Base-by-base conservation (phyloP, 2,888 invertebrate species). In the Drosophila anomelani region DNA sequence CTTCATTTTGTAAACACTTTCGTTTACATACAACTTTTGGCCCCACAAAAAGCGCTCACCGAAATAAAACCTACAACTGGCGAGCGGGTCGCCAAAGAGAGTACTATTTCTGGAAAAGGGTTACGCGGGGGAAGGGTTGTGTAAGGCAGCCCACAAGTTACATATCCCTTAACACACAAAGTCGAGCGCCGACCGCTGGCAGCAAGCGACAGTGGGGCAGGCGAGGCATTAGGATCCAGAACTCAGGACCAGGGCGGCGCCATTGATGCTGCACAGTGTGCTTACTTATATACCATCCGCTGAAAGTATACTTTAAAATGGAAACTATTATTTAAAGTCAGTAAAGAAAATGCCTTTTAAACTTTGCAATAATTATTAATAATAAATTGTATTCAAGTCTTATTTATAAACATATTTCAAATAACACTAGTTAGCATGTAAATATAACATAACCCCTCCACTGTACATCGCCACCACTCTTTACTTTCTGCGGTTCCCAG, bases 1-100 rank as follows among this genome's bases (percentile, higher is more conserved):
- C 90, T 86, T 86, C 85, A 86, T 86, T 86, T 88, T 86, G 85
- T 86, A 86, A 86, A 86, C 85, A 86, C 89, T 86, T 86, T 86
- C 85, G 85, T 86, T 86, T 86, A 89, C 85, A 86, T 83, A 89
- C 79, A 89, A 89, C 84, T 85, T 85, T 84, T 81, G 79, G 78
- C 56, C 56, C 59, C 53, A 66, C 69, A 55, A 79, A 82, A 78
- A 71, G 66, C 51, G 29, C 60, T 62, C 72, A 23, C 20, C 57
- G 69, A 70, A 81, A 67, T 70, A 68, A 76, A 83, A 80, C 70
- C 59, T 73, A 53, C 61, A 53, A 61, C 38, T 44, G 43, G 39
- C 26, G 23, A 53, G 57, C 47, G 15, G 20, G 39, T 29, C 44
- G 15, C 20, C 8, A 29, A 34, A 9, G 39, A 43, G 17, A 32